Percentiles rank a stretch among this genome's conserved stretches.
phyloP scores from a whole-genome alignment of 53 echinoderm and acorn worm species.

The Stichopus horrens region DNA sequence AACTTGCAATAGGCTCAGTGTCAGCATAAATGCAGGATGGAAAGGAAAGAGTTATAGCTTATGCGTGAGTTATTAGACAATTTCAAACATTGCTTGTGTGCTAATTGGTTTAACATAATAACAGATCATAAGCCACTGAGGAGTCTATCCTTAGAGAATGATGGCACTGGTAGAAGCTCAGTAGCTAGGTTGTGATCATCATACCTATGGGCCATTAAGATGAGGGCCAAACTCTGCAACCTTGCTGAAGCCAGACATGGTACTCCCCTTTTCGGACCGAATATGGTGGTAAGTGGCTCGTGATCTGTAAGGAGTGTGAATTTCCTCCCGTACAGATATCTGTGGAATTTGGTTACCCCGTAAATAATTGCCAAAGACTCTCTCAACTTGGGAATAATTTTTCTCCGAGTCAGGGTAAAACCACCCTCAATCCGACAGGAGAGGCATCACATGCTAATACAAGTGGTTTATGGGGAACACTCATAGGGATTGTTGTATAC shows the following conservation, averaged over 20 bases:
- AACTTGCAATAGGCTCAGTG: no score
- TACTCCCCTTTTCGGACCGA: slow-evolving; percentile 59
- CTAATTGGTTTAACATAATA: no score
- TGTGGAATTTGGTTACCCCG: slow-evolving; percentile 57
- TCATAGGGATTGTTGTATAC: slow-evolving; percentile 50
- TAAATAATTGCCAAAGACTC: slow-evolving; percentile 32
- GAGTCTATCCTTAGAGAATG: slow-evolving; percentile 38
- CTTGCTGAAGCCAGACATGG: slow-evolving; percentile 60
- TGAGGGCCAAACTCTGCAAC: slow-evolving; percentile 62
- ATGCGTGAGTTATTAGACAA: no score
- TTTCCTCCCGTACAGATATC: slow-evolving; percentile 56
- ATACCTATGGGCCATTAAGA: slow-evolving; percentile 53
- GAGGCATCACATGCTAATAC: slow-evolving; percentile 57
- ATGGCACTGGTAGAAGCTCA: no score
- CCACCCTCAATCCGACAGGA: slow-evolving; percentile 51
- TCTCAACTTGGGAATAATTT: slow-evolving; percentile 23
- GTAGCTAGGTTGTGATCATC: slow-evolving; percentile 53
- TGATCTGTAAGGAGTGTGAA: slow-evolving; percentile 63
- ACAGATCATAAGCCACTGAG: slow-evolving; percentile 42
- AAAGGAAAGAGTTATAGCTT: no score
- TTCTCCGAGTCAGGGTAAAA: slow-evolving; percentile 44
- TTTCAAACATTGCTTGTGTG: no score
- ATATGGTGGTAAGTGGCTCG: slow-evolving; percentile 55
- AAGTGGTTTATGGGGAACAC: slow-evolving; percentile 43
- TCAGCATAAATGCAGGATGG: no score